Evolutionary conservation across 2,797 vertebrate species (phyloP), one percentile per base, ranked within the genome.

Genomic region (Squalus acanthias): DNA sequence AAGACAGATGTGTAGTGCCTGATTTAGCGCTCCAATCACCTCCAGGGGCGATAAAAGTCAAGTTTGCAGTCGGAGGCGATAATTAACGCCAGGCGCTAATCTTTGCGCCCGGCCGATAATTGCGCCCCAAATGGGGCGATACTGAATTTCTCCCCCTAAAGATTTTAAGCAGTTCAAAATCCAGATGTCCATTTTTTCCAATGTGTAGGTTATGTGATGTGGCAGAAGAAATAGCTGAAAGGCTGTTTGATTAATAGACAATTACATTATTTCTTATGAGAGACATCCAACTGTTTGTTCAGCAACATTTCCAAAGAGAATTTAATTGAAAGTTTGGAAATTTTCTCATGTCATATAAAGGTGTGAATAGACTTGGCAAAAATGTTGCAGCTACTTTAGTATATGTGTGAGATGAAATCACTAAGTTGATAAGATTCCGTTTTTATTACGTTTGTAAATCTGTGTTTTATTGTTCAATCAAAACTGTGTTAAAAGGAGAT

Each of bases 401-500:
- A 6, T 46, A 39, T 93, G 15, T 67, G 9, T 39, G 13, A 17
- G 60, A 4, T 39, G 10, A 15, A 65, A 67, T 93, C n/a, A 46
- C 17, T 24, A 9, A 69, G 65, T 94, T 69, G 10, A 20, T 65
- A 69, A 39, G 60, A 24, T 67, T 39, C 91, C 17, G 39, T 94
- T 94, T 67, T 94, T 46, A 67, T 69, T 24, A 46, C 9, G 39
- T 46, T 91, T 91, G 57, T 67, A 93, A 67, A n/a, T 94, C n/a
- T 46, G 7, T 46, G 13, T 50, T 70, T 95, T 95, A 67, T 94
- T 70, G 67, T 95, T 33, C 1, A 22, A 95, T 26, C 65, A 70
- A 95, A 69, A 95, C 46, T 94, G n/a, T 70, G 20, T 50, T 70
- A 70, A 95, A 95, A 70, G 39, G n/a, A 95, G 63, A 67, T 94